A percentile compares a stretch with the other conserved stretches of the same genome.
phyloP scores from a whole-genome alignment of 30 jellyfish, hydroid and myxozoan genomes.

The Pseudorhiza aurosa region DNA sequence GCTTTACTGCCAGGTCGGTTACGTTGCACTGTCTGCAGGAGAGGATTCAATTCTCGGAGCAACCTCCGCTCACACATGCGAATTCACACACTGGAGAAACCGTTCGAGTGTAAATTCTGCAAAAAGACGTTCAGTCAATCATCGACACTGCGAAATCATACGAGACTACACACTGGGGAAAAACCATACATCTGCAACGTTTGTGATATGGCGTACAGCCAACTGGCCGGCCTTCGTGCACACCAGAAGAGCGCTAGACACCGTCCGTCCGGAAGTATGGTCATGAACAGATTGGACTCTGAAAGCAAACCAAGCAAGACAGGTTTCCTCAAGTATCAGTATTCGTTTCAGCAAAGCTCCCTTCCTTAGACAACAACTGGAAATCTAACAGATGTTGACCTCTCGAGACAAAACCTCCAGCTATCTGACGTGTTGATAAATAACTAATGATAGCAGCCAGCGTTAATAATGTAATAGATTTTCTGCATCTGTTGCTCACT shows the following conservation, averaged over 20 bases:
- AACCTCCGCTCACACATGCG: slow-evolving; percentile 92
- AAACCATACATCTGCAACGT: slow-evolving; percentile 87
- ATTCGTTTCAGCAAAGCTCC: slow-evolving; percentile 16
- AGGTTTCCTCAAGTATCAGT: slow-evolving; percentile 15
- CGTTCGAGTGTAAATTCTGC: slow-evolving; percentile 88
- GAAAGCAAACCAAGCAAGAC: background rate
- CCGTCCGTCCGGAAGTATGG: slow-evolving; percentile 58
- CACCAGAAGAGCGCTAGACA: slow-evolving; percentile 92
- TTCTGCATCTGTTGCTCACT: too few species aligned
- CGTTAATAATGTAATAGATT: too few species aligned
- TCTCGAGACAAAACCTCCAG: background rate
- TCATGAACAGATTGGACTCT: background rate
- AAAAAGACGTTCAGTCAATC: slow-evolving; percentile 87
- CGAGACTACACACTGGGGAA: slow-evolving; percentile 92
- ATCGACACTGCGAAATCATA: slow-evolving; percentile 87
- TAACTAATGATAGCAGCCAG: too few species aligned
- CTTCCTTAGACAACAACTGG: background rate
- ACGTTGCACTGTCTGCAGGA: slow-evolving; percentile 91
- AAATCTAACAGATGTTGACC: background rate
- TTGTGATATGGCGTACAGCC: slow-evolving; percentile 93
- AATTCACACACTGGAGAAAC: slow-evolving; percentile 89
- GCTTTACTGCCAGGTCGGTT: slow-evolving; percentile 74
- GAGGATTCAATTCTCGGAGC: slow-evolving; percentile 94
- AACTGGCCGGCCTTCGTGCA: slow-evolving; percentile 93
- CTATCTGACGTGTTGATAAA: background rate